These are phyloP conservation scores for Myotis davidii DNA, from an alignment of 2,113 vertebrate genomes.

Conservation along the genomic window DNA sequence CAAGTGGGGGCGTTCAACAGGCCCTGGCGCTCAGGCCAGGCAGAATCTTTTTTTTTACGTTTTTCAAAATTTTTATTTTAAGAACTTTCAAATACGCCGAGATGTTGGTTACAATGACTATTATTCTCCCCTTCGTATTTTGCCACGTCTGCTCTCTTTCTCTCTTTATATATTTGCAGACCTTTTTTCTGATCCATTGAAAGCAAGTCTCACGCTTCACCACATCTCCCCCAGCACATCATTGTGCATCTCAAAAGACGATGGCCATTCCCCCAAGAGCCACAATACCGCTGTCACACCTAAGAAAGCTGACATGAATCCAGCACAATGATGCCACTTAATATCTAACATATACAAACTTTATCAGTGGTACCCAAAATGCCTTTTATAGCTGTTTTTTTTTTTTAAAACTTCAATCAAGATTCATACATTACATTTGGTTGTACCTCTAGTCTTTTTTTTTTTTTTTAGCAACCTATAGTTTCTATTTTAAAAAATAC, in stretches of 20 bases:
- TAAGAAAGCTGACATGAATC: background rate
- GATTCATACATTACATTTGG: background rate
- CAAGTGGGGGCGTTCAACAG: background rate
- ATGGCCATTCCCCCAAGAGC: background rate
- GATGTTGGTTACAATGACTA: background rate
- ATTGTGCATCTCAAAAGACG: background rate
- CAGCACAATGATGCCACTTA: background rate
- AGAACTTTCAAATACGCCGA: background rate
- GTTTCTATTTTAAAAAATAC: background rate
- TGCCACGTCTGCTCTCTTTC: background rate
- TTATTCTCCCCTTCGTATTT: background rate
- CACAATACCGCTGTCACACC: background rate
- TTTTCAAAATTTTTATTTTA: background rate
- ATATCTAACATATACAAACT: background rate
- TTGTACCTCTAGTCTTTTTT: background rate
- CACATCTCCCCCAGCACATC: background rate
- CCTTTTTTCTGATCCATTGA: background rate
- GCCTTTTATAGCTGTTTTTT: background rate
- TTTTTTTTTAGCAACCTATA: too few relatives aligned
- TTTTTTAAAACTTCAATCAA: background rate
- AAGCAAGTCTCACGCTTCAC: background rate
- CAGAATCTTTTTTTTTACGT: background rate
- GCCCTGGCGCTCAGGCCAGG: background rate
- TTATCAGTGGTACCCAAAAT: background rate
- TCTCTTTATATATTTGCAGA: background rate